Conservation (phyloP, 2,113 vertebrate genomes). For the Megalops atlanticus region DNA sequence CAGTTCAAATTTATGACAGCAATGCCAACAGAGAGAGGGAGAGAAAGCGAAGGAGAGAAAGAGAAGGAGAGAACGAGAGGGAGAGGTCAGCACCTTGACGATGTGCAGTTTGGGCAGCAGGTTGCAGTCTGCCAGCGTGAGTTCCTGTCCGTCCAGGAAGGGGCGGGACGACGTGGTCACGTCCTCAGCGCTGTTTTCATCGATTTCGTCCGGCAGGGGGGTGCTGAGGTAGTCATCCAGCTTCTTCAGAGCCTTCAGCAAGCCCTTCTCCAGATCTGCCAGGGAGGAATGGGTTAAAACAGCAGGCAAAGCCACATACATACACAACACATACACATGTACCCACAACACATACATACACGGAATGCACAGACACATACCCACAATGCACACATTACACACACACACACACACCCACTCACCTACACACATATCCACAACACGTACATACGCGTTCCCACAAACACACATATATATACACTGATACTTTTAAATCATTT, state of each 20-base stretch:
- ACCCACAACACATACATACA: slow-evolving; percentile 4
- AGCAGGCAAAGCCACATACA: background rate
- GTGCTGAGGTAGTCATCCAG: slow-evolving; percentile 80
- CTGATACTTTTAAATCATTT: too few relatives aligned
- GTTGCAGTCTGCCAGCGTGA: slow-evolving; percentile 89
- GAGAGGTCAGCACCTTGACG: slow-evolving; percentile 62
- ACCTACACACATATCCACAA: too few relatives aligned
- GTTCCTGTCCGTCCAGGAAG: slow-evolving; percentile 83
- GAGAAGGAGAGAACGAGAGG: background rate
- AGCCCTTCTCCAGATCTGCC: slow-evolving; percentile 84
- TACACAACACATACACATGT: slow-evolving; percentile 3
- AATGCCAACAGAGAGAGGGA: too few relatives aligned
- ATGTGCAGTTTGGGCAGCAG: slow-evolving; percentile 89
- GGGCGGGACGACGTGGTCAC: slow-evolving; percentile 77
- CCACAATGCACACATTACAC: background rate
- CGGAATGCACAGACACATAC: background rate
- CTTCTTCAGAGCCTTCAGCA: slow-evolving; percentile 82
- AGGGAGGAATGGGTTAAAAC: slow-evolving; percentile 11
- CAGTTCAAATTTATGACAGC: too few relatives aligned
- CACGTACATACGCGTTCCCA: too few relatives aligned
- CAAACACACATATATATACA: too few relatives aligned
- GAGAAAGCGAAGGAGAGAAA: background rate
- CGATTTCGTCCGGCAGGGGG: slow-evolving; percentile 84
- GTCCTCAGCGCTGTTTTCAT: slow-evolving; percentile 83
- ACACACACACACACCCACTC: too few relatives aligned